These are phyloP conservation scores for Platysteira castanea DNA, from an alignment of 2,113 vertebrate genomes.

Conservation along the genomic window DNA sequence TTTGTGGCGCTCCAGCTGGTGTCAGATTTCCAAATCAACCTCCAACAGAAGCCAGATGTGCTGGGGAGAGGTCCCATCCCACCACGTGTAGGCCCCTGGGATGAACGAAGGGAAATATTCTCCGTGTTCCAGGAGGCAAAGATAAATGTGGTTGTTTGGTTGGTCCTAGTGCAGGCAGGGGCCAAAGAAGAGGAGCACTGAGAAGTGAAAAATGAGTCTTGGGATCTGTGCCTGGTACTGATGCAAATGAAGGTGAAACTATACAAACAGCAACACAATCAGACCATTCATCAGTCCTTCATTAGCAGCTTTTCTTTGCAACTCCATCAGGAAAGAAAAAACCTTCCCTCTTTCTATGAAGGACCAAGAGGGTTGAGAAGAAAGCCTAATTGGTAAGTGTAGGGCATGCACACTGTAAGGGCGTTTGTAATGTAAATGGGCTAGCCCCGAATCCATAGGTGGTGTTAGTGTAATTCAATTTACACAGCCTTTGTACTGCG, in stretches of 20 bases:
- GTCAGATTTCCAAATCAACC: neutral
- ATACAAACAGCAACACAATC: slow-evolving; percentile 77
- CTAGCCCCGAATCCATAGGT: slow-evolving; percentile 24
- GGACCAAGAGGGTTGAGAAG: slow-evolving; percentile 34
- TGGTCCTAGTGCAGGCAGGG: neutral
- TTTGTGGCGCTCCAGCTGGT: neutral
- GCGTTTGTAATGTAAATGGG: slow-evolving; percentile 43
- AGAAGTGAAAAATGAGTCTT: slow-evolving; percentile 59
- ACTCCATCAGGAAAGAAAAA: slow-evolving; percentile 45
- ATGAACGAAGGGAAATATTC: neutral
- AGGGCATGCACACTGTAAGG: slow-evolving; percentile 7
- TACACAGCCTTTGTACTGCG: neutral
- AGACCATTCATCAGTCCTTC: slow-evolving; percentile 73
- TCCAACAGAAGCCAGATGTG: neutral
- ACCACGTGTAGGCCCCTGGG: neutral
- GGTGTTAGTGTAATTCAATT: neutral
- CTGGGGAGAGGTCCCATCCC: neutral
- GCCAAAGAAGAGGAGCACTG: slow-evolving; percentile 49
- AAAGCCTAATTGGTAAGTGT: slow-evolving; percentile 63
- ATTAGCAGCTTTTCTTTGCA: slow-evolving; percentile 70
- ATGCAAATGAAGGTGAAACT: slow-evolving; percentile 79
- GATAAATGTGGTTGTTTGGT: slow-evolving; percentile 44
- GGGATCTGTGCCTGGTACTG: slow-evolving; percentile 77
- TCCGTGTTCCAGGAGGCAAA: neutral
- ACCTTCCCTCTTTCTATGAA: slow-evolving; percentile 47